Evolutionary conservation across 2,888 invertebrate genomes (phyloP), one percentile per base, ranked within the genome.

Genomic region (Noctua janthina): DNA sequence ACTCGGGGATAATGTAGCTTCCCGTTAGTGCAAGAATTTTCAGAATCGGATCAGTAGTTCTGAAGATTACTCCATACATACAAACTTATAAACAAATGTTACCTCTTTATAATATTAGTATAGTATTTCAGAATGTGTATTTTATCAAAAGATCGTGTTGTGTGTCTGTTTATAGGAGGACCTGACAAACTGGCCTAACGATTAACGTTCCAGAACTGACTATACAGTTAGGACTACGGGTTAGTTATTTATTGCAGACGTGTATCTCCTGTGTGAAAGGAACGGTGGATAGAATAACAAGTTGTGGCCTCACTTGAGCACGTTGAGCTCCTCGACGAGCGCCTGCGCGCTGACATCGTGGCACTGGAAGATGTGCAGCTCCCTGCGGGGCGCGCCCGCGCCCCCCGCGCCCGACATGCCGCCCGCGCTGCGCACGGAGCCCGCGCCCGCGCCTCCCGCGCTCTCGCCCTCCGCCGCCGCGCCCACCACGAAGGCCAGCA

Each of bases 301-400:
- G 35, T 17, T 20, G 67, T 10, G 59, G 7, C 78, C 94, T 96
- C 91, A 98, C 98, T 97, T 98, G 76, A 97, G 94, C 84, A 97
- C 97, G 89, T 98, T 98, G 72, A 99, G 97, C 91, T 98, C 98
- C 92, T 98, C 98, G 56, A 98, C 98, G 75, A 98, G 97, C 84
- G 98, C 98, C 93, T 98, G 98, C 69, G 98, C 98, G 76, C 98
- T 98, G 76, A 98, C 97, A 91, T 98, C 98, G 92, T 98, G 98
- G 93, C 98, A 98, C 96, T 99, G 99, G 96, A 98, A 98, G 94
- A 99, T 99, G 97, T 99, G 99, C 98, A 99, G 99, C 97, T 99
- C 99, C 8, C 99, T 98, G 70, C 98, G 97, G 8, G 94, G 94
- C 29, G 93, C 88, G 20, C 78, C 83, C 79, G 72, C 86, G 0